These are phyloP conservation scores for Chaetogeoica ovagalla DNA, from an alignment of 2,888 invertebrate genomes.

Conservation along the genomic window DNA sequence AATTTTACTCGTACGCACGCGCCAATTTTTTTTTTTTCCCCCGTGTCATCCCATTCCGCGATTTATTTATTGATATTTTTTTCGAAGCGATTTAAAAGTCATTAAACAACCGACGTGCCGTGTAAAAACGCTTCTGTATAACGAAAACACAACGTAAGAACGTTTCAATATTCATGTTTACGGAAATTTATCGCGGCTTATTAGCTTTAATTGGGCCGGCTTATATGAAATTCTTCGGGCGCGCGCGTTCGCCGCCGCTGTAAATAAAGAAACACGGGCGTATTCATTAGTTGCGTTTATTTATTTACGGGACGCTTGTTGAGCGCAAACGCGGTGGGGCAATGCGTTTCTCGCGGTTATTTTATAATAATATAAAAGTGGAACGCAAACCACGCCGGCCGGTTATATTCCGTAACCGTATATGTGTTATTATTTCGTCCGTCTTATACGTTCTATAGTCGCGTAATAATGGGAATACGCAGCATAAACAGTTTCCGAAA, in stretches of 20 bases:
- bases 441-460: background rate
- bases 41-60: too few species aligned
- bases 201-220: background rate
- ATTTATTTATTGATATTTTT: too few species aligned
- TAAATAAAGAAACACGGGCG: background rate
- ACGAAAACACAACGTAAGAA: too few species aligned
- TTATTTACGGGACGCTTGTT: background rate
- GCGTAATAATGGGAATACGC: background rate
- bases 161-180: background rate
- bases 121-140: too few species aligned
- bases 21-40: too few species aligned
- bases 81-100: too few species aligned
- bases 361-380: background rate
- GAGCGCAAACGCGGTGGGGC: background rate
- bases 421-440: background rate
- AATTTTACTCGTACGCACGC: too few species aligned
- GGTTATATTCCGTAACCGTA: too few species aligned
- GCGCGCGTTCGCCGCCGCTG: background rate
- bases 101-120: too few species aligned
- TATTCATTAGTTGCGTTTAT: background rate
- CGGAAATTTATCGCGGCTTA: background rate
- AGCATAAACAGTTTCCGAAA: slow-evolving; percentile 18
- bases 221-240: background rate
- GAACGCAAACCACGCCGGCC: background rate
- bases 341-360: background rate